These are phyloP conservation scores for Sarcophaga carnaria DNA, from an alignment of 2,888 invertebrate genomes.

Conservation along the genomic window DNA sequence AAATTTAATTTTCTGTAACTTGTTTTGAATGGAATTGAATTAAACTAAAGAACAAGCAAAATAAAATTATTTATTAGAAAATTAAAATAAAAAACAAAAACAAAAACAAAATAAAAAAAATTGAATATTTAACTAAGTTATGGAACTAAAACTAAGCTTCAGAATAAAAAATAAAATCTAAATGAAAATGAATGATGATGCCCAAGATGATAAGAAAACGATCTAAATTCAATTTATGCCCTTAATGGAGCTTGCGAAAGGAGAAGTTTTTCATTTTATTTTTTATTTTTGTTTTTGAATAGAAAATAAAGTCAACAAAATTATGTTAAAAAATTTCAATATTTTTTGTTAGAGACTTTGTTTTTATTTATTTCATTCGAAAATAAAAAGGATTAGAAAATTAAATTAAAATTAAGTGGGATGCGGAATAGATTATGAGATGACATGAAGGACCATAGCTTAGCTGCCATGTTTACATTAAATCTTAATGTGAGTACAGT, in stretches of 20 bases:
- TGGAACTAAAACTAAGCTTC: background rate
- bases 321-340: too few relatives aligned
- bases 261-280: background rate
- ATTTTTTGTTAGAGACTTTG: too few relatives aligned
- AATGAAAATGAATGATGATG: background rate
- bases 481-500: too few relatives aligned
- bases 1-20: slow-evolving; percentile 59
- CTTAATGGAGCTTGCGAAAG: background rate
- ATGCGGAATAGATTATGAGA: too few relatives aligned
- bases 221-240: background rate
- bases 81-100: slow-evolving; percentile 1
- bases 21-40: slow-evolving; percentile 51
- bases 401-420: too few relatives aligned
- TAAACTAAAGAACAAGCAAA: slow-evolving; percentile 34
- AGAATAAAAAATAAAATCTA: too few relatives aligned
- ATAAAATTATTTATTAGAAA: slow-evolving; percentile 30
- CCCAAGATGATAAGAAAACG: background rate
- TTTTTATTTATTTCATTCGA: too few relatives aligned
- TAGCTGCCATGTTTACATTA: too few relatives aligned
- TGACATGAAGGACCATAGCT: too few relatives aligned
- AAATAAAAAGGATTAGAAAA: too few relatives aligned
- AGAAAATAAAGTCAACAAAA: too few relatives aligned
- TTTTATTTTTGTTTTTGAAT: too few relatives aligned
- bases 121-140: slow-evolving; percentile 40
- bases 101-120: background rate